phyloP scores from a whole-genome alignment of 2,888 invertebrate genomes.

The Dyspetes luteomarginatus region DNA sequence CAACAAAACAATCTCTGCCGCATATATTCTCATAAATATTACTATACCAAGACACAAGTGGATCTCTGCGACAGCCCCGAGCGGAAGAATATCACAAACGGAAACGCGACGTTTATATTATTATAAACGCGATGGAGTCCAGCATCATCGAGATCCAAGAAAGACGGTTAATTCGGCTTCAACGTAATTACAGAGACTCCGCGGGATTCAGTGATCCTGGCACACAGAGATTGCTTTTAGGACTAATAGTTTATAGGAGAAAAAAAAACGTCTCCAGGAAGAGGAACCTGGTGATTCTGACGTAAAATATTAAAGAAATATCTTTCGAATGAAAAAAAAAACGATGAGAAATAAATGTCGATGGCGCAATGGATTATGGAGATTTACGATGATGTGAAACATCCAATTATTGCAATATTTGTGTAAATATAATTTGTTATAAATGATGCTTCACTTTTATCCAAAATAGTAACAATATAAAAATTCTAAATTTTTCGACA shows the following conservation, averaged over 20 bases:
- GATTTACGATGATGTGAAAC: not conserved
- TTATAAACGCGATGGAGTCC: conserved; percentile 16
- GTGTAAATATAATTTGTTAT: no score
- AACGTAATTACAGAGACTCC: conserved; percentile 54
- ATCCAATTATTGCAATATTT: no score
- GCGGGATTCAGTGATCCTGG: conserved; percentile 1
- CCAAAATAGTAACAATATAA: no score
- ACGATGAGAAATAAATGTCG: not conserved
- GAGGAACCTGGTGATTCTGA: not conserved
- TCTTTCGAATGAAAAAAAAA: not conserved
- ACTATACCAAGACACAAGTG: not conserved
- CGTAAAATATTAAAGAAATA: not conserved
- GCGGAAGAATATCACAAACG: conserved; percentile 45
- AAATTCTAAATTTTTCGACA: no score
- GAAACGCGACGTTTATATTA: conserved; percentile 57
- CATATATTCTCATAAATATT: conserved; percentile 33
- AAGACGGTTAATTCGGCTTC: conserved; percentile 53
- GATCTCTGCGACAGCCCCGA: conserved; percentile 38
- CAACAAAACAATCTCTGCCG: conserved; percentile 42
- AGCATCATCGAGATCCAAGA: conserved; percentile 38
- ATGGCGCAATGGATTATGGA: no score
- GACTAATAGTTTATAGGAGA: conserved; percentile 16
- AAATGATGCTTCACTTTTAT: no score
- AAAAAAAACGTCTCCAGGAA: conserved; percentile 6
- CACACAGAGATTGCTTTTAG: not conserved